These are phyloP conservation scores for Berghia stephanieae DNA, from an alignment of 1,140 invertebrate species.

Conservation along the genomic window DNA sequence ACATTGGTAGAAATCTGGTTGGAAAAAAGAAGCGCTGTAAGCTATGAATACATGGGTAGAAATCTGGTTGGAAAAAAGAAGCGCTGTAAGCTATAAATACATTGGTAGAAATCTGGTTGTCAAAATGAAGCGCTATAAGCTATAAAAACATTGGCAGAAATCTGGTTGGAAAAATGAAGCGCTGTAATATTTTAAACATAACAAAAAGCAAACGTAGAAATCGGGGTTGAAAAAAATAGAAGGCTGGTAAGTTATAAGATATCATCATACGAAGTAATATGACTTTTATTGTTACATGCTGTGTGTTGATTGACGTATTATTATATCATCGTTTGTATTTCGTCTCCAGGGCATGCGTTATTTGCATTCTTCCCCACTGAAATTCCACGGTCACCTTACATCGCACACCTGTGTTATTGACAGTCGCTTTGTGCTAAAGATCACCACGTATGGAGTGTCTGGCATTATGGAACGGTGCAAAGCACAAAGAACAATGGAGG, in stretches of 20 bases:
- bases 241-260: background rate
- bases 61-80: too few species aligned
- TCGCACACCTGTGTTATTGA: slow-evolving; percentile 93
- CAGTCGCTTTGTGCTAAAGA: slow-evolving; percentile 91
- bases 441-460: slow-evolving; percentile 88
- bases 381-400: slow-evolving; percentile 88
- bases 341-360: slow-evolving; percentile 58
- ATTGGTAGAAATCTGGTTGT: too few species aligned
- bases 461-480: slow-evolving; percentile 71
- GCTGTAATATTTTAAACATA: too few species aligned
- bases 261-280: background rate
- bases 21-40: too few species aligned
- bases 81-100: too few species aligned
- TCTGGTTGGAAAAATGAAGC: too few species aligned
- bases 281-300: background rate
- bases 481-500: slow-evolving; percentile 29
- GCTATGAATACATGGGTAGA: too few species aligned
- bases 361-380: slow-evolving; percentile 85
- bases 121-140: too few species aligned
- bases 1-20: too few species aligned
- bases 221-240: background rate
- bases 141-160: too few species aligned
- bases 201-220: too few species aligned
- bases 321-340: slow-evolving; percentile 5
- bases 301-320: background rate